Evolutionary conservation across 1,140 invertebrate genomes (phyloP).

Genomic region (Panulirus ornatus): DNA sequence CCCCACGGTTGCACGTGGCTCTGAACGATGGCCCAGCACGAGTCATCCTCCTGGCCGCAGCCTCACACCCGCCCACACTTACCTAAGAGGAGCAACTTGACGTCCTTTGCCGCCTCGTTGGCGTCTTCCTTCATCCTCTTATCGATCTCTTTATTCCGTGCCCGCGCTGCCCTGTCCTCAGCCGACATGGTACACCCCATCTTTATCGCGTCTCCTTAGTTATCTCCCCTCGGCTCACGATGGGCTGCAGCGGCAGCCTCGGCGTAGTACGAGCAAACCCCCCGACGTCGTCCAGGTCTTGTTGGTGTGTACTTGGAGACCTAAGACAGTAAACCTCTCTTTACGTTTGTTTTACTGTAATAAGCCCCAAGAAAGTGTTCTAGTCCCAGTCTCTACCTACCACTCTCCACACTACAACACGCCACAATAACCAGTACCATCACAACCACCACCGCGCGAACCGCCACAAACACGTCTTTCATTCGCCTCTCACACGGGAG

Average conservation of each 20-base stretch:
- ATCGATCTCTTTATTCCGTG: constrained; percentile 58
- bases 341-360: background rate
- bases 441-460: background rate
- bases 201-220: background rate
- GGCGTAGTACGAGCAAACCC: background rate
- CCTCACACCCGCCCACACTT: too few species aligned
- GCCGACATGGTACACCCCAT: constrained; percentile 66
- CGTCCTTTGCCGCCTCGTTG: constrained; percentile 60
- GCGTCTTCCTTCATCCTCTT: constrained; percentile 63
- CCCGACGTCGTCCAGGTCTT: background rate
- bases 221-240: background rate
- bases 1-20: too few species aligned
- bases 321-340: background rate
- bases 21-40: too few species aligned
- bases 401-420: background rate
- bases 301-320: background rate
- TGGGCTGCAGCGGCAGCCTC: background rate
- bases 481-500: background rate
- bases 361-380: background rate
- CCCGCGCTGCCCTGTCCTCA: constrained; percentile 56
- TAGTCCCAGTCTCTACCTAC: background rate
- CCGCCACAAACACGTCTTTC: background rate
- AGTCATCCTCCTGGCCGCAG: too few species aligned
- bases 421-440: background rate
- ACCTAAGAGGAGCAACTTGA: constrained; percentile 57